Conservation (phyloP, 1,140 invertebrate genomes). For the Marisa cornuarietis region DNA sequence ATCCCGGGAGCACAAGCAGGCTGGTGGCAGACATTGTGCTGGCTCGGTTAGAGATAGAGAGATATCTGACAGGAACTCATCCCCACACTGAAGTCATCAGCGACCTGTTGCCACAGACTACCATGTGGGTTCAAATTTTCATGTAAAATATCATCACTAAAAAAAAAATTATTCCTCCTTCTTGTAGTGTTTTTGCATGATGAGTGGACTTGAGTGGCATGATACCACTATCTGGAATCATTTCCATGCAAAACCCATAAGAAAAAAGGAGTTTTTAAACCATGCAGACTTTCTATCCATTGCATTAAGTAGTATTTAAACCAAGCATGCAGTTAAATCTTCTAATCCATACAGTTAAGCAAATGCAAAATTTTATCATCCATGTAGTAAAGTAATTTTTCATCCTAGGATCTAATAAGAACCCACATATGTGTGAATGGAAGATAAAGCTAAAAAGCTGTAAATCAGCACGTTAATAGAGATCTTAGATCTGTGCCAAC, state of each 20-base stretch:
- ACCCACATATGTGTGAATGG: no score
- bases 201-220: background rate
- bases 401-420: no score
- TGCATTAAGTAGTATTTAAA: no score
- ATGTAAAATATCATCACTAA: background rate
- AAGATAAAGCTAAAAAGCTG: no score
- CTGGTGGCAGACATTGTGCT: constrained; percentile 37
- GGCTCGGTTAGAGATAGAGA: constrained; percentile 39
- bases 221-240: no score
- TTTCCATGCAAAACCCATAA: background rate
- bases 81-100: constrained; percentile 34
- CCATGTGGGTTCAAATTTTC: constrained; percentile 25
- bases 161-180: background rate
- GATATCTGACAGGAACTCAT: constrained; percentile 34
- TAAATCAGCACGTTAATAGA: no score
- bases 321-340: no score
- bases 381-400: no score
- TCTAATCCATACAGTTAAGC: no score
- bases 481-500: no score
- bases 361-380: no score
- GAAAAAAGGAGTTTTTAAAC: background rate
- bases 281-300: background rate
- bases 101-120: constrained; percentile 24
- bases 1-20: constrained; percentile 25
- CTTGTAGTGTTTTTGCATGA: background rate